Evolutionary conservation across 2,113 vertebrate species (phyloP).

Genomic region (human): DNA sequence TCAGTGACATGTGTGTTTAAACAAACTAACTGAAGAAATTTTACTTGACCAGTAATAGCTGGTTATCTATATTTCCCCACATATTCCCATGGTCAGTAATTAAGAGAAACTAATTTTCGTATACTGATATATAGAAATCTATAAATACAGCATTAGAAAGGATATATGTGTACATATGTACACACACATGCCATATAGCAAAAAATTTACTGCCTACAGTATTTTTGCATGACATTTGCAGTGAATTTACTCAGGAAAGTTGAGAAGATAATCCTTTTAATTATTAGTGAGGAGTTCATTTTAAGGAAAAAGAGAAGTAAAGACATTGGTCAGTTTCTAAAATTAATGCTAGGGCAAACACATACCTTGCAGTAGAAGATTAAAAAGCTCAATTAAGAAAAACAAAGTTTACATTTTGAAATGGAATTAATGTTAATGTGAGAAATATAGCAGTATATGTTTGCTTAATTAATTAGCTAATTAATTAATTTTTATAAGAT

Average conservation of each 20-base stretch:
- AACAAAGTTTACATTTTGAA: conserved; percentile 39
- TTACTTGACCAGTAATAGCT: conserved; percentile 81
- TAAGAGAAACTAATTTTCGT: conserved; percentile 78
- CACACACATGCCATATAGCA: neutral
- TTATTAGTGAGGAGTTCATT: neutral
- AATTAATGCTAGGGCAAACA: neutral
- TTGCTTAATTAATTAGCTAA: neutral
- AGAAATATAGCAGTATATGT: neutral
- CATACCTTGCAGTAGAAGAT: neutral
- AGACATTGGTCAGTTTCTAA: neutral
- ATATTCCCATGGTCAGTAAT: conserved; percentile 78
- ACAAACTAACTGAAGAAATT: conserved; percentile 70
- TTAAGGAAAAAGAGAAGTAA: neutral
- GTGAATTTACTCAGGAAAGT: neutral
- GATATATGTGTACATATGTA: neutral
- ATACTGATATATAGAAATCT: neutral
- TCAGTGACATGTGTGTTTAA: conserved; percentile 78
- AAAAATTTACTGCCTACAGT: conserved; percentile 42
- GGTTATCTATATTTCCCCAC: conserved; percentile 78
- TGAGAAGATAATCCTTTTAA: neutral
- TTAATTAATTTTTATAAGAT: conserved; percentile 20
- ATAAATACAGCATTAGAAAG: neutral
- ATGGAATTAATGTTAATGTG: neutral
- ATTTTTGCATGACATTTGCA: conserved; percentile 56
- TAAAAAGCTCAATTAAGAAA: neutral